phyloP scores from a whole-genome alignment of 2,113 vertebrate genomes.

The Prunella himalayana region DNA sequence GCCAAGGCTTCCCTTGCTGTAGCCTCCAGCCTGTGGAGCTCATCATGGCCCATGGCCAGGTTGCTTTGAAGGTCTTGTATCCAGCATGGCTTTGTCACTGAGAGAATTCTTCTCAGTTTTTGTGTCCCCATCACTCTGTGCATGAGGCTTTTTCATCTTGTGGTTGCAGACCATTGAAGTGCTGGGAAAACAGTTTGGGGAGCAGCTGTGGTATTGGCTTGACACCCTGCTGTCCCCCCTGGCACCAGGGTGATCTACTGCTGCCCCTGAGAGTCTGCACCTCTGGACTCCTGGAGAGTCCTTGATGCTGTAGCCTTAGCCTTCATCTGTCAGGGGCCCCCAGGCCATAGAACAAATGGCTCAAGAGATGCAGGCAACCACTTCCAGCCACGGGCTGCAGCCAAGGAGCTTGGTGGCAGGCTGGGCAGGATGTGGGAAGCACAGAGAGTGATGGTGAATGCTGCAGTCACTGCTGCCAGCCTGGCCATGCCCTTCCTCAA shows the following conservation, averaged over 20 bases:
- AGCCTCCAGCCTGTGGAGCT: too few relatives aligned
- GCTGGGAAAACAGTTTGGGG: neutral
- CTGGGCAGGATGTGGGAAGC: neutral
- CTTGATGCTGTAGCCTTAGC: neutral
- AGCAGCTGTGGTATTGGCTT: neutral
- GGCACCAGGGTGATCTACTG: neutral
- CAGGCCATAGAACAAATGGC: neutral
- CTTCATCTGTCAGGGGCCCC: neutral
- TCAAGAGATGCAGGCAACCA: neutral
- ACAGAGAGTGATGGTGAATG: neutral
- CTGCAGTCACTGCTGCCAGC: neutral
- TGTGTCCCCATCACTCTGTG: neutral
- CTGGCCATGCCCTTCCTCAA: neutral
- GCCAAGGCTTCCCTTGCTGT: too few relatives aligned
- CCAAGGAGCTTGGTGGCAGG: neutral
- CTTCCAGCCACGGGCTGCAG: neutral
- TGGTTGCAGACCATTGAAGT: neutral
- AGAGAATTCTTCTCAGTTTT: neutral
- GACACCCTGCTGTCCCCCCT: neutral
- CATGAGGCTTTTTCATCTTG: neutral
- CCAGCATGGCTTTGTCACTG: neutral
- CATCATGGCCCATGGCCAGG: neutral
- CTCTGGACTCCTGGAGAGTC: neutral
- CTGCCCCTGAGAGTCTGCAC: neutral
- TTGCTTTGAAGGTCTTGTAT: accelerated